Base-by-base conservation (phyloP, 1,140 invertebrate genomes). In the Platorchestia sp. region DNA sequence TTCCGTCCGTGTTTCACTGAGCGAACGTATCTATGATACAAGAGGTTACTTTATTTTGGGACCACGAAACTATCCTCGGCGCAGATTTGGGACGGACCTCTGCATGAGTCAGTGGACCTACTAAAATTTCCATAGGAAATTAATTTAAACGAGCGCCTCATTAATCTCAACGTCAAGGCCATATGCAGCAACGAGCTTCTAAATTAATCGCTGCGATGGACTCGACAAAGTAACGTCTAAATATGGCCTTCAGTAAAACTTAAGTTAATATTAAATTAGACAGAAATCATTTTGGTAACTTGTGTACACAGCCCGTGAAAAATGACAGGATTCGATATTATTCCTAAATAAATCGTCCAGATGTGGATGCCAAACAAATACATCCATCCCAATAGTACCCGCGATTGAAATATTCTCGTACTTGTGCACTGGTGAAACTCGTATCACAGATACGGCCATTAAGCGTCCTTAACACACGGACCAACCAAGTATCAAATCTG, bases 131-230 rank as follows among this genome's bases (percentile, higher is more conserved):
- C 91, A 93, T 93, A 5, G 6, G 7, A 44, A 93, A 93, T 93
- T 93, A 93, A 40, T 47, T 47, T 47, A 16, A 44, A n/a, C 45
- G 44, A n/a, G 44, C 22, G 14, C 45, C 45, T 93, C 91, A 93
- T 93, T 93, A 93, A 93, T 93, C 91, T 93, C 19, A 43, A 45
- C 91, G 91, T 93, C 91, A n/a, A 19, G 91, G 43, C 91, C 91
- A 93, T 93, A 41, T 93, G 91, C 7, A 93, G 91, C 36, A 45
- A 7, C 89, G 6, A 44, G 19, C 41, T 40, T 45, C 36, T 19
- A 40, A 93, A 93, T 47, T 93, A 93, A 93, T 93, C 59, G 59
- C 59, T 36, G 10, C 59, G 3, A 51, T 14, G 14, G 1, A 75
- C 59, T 75, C 10, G 27, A 3, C 10, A 36, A 75, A 36, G 59